Base-by-base conservation (phyloP, 2,113 vertebrate genomes). In the Sturnus vulgaris region DNA sequence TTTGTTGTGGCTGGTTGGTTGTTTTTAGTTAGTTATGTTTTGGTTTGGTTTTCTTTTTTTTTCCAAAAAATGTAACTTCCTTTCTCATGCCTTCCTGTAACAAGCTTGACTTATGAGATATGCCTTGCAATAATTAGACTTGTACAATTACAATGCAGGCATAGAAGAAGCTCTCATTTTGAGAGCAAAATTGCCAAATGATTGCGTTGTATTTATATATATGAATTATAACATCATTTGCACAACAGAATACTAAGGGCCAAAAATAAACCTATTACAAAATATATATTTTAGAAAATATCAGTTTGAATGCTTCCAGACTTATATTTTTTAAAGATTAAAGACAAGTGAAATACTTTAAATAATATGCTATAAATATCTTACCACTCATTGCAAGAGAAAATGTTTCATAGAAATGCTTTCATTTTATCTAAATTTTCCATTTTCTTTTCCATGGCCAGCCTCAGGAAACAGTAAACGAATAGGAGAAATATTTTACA, bases 51-150 rank as follows among this genome's bases (percentile, higher is more conserved):
- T 35, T 8, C 24, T 28, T 18, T 22, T 27, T 8, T 44, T 52
- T 46, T 37, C 28, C 4, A 12, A 44, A 65, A 7, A 12, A 78
- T 2, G 2, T 25, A n/a, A 0, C 6, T 22, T 66, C 3, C 15
- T 59, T 87, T 79, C 9, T 37, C 2, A 10, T 42, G 21, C 4
- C 7, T 68, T 63, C 15, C 73, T 75, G 25, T 18, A 87, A 33
- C 24, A 78, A 84, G 5, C 9, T 82, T 69, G 47, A 55, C 15
- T 66, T 75, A 53, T 1, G 28, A 84, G 9, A 22, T n/a, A 33
- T 10, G 6, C 5, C 33, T 53, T 70, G 33, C 17, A 50, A 12
- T 27, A 81, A 78, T 78, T 70, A 47, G 8, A 61, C 21, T 57
- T 16, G 14, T n/a, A n/a, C 37, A 77, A 65, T 69, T 77, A 52